These are phyloP conservation scores for Echeneis naucrates DNA, from an alignment of 2,797 vertebrate species.

Conservation along the genomic window DNA sequence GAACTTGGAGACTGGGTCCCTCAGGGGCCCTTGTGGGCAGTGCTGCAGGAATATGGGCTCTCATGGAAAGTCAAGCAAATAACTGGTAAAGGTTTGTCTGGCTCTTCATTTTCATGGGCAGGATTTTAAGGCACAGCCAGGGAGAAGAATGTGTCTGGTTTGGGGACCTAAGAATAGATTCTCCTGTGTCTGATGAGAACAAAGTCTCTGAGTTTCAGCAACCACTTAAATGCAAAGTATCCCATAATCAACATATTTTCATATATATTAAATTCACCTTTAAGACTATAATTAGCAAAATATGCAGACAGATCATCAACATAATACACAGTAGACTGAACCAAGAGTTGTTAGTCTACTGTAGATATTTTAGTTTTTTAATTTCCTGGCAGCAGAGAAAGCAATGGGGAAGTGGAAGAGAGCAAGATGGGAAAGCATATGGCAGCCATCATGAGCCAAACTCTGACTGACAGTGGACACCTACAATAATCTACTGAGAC, in stretches of 20 bases:
- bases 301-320: neutral
- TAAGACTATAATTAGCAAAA: neutral
- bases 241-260: neutral
- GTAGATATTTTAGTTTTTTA: conserved; percentile 1
- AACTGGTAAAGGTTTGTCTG: too few relatives aligned
- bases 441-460: conserved; percentile 61
- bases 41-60: too few relatives aligned
- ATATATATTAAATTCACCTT: neutral
- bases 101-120: too few relatives aligned
- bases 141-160: too few relatives aligned
- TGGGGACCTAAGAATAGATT: too few relatives aligned
- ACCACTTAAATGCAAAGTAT: neutral
- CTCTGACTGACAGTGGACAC: conserved; percentile 52
- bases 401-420: conserved; percentile 33
- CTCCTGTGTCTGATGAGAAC: neutral
- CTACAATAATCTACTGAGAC: conserved; percentile 45
- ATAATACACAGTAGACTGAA: conserved; percentile 1
- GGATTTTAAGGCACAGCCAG: too few relatives aligned
- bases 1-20: too few relatives aligned
- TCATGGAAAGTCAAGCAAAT: too few relatives aligned
- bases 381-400: conserved; percentile 30
- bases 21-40: too few relatives aligned
- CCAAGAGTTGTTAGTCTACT: conserved; percentile 17
- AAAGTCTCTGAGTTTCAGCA: neutral
- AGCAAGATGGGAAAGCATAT: conserved; percentile 65